Percentiles rank a stretch among this genome's conserved stretches.
These are phyloP conservation scores for Cepaea nemoralis DNA, from an alignment of 1,140 invertebrate species.

Conservation along the genomic window DNA sequence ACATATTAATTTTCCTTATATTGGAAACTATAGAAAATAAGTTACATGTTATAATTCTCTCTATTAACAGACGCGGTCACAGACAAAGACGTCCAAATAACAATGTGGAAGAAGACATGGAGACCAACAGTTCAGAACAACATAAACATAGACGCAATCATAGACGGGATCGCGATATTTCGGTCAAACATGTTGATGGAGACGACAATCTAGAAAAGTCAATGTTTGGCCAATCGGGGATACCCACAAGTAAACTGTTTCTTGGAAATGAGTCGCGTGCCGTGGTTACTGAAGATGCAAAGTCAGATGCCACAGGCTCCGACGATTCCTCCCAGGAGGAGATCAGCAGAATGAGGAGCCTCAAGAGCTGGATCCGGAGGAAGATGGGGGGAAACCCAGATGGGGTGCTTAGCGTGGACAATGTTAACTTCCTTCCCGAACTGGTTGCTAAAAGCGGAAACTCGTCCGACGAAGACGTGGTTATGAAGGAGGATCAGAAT, in stretches of 20 bases:
- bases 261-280: slow-evolving; percentile 33
- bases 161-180: slow-evolving; percentile 17
- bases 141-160: background rate
- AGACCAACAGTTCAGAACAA: background rate
- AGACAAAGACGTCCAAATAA: background rate
- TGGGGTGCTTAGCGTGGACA: background rate
- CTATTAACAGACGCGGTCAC: background rate
- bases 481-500: too few species aligned
- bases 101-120: slow-evolving; percentile 2
- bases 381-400: background rate
- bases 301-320: background rate
- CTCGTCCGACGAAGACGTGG: background rate
- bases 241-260: background rate
- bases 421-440: background rate
- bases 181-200: slow-evolving; percentile 32
- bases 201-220: slow-evolving; percentile 14
- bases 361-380: background rate
- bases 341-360: slow-evolving; percentile 1
- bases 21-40: too few species aligned
- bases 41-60: too few species aligned
- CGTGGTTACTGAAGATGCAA: slow-evolving; percentile 42
- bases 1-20: too few species aligned
- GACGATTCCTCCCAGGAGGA: background rate
- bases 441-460: slow-evolving; percentile 11
- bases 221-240: slow-evolving; percentile 41